Percentiles rank a stretch among this genome's conserved stretches.
phyloP scores from a whole-genome alignment of 1,140 invertebrate species.

The Hycleus phaleratus region DNA sequence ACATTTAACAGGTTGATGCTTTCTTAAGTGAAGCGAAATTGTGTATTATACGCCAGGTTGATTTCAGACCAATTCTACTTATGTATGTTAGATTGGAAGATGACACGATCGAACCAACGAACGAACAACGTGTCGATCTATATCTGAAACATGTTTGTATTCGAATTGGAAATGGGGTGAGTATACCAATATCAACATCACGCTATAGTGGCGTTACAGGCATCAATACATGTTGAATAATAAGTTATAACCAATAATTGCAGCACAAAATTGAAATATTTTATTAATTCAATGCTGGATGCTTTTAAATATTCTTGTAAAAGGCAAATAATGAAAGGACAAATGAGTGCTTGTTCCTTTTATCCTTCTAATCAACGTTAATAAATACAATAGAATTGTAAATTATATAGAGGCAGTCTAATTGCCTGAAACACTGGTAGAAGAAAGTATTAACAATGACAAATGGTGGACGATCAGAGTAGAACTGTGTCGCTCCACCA shows the following conservation, averaged over 20 bases:
- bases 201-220: too few species aligned
- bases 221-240: too few species aligned
- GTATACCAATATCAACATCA: too few species aligned
- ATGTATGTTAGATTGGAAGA: too few species aligned
- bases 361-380: conserved; percentile 12
- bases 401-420: conserved; percentile 12
- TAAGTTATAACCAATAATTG: too few species aligned
- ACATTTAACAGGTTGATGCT: conserved; percentile 27
- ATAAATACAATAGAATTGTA: conserved; percentile 14
- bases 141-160: too few species aligned
- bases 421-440: conserved; percentile 10
- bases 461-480: conserved; percentile 5
- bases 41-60: conserved; percentile 20
- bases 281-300: too few species aligned
- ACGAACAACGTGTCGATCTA: neutral
- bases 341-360: conserved; percentile 3
- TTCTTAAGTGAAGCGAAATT: conserved; percentile 27
- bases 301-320: neutral
- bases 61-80: conserved; percentile 6
- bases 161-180: too few species aligned
- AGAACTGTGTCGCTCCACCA: neutral
- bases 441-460: conserved; percentile 9
- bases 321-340: conserved; percentile 3
- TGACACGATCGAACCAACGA: too few species aligned
- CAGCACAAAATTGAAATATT: too few species aligned